Percentiles rank a stretch among this genome's conserved stretches.
phyloP scores from a whole-genome alignment of 2,888 invertebrate genomes.

The Falcaria lacertinaria region DNA sequence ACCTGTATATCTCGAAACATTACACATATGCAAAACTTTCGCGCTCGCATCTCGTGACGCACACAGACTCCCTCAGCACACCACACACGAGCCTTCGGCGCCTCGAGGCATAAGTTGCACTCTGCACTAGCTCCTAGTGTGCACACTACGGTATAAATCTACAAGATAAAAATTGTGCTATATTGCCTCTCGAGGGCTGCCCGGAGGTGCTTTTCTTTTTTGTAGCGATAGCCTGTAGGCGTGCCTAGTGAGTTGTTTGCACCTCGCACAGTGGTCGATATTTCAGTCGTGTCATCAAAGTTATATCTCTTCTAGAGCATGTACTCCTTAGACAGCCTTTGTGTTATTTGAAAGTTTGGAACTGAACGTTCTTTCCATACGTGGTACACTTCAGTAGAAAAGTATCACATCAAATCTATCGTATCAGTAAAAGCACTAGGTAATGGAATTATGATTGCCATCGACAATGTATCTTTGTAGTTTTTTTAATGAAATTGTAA shows the following conservation, averaged over 20 bases:
- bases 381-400: no score
- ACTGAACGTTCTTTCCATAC: not conserved
- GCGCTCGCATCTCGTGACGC: conserved; percentile 59
- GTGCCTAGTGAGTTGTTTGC: conserved; percentile 76
- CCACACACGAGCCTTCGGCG: conserved; percentile 10
- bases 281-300: conserved; percentile 67
- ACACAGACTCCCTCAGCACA: conserved; percentile 24
- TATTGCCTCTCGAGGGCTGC: conserved; percentile 53
- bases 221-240: conserved; percentile 66
- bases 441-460: no score
- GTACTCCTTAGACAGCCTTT: conserved; percentile 36
- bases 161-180: conserved; percentile 77
- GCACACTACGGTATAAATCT: conserved; percentile 61
- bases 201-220: conserved; percentile 55
- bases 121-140: conserved; percentile 33
- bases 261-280: conserved; percentile 76
- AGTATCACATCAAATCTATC: no score
- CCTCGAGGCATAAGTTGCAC: conserved; percentile 23
- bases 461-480: no score
- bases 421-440: no score
- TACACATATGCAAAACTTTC: conserved; percentile 80
- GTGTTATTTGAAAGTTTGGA: conserved; percentile 24
- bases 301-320: conserved; percentile 40
- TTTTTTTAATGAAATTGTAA: no score
- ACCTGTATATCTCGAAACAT: conserved; percentile 79